Base-by-base conservation (phyloP, 2,888 invertebrate species). In the Callyntrura guangdongensis region DNA sequence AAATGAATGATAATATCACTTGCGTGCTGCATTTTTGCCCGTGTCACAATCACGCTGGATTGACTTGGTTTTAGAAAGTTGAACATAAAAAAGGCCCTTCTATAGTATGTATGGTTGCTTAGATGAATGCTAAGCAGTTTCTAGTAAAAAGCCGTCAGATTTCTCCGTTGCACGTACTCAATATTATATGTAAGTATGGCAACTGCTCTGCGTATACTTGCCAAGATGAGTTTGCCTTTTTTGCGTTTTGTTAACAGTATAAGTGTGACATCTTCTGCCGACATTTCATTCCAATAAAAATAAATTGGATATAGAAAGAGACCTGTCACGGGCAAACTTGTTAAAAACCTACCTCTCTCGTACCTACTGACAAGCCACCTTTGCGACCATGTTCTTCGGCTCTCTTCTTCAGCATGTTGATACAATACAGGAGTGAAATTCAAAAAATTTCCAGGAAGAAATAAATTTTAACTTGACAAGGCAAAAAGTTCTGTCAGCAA, bases 251-350 rank as follows among this genome's bases (percentile, higher is more conserved):
- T 36, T 36, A 36, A 36, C 36, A 82, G 69, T 82, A 72, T 82
- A 67, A 88, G 45, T 82, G 88, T 82, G 88, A 81, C 88, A 88
- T 82, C 81, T 88, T 82, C 64, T 88, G 82, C 64, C 69, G 81
- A 88, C 82, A 82, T 82, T 82, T 69, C 88, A 88, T 88, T 88
- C 53, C 64, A 88, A 79, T 88, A 69, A 88, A 81, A 88, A 88
- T 67, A 64, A 87, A 88, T 82, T 82, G 69, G 79, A 56, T 36
- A 77, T 86, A 74, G 74, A 86, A 86, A 86, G 86, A 77, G 86
- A 86, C 77, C 77, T 86, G 77, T 74, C 86, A 86, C 77, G 77
- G 45, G 74, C 86, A 86, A 81, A 81, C 61, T 59, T 81, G 36
- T 36, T 36, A 36, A 36, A 36, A 20, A 79, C 56, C 36, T 8